Conservation (phyloP, 2,113 vertebrate species). For the Tympanuchus pallidicinctus region DNA sequence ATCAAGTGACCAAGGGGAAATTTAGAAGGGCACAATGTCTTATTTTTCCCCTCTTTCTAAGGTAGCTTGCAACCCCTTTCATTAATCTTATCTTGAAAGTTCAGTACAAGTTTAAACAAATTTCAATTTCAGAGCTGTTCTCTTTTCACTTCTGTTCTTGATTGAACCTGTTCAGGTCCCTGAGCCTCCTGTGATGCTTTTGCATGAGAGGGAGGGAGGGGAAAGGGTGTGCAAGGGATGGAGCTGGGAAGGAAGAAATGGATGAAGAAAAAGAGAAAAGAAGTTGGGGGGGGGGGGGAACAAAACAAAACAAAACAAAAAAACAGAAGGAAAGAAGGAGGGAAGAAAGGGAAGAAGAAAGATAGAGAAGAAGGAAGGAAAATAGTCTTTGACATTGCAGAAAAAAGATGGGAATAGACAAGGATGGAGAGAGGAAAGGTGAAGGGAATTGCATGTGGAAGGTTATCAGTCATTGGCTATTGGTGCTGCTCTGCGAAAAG, state of each 20-base stretch:
- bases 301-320: too few relatives aligned
- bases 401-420: neutral
- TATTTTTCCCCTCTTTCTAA: neutral
- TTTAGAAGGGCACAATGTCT: neutral
- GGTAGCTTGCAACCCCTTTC: neutral
- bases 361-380: neutral
- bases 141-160: neutral
- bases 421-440: neutral
- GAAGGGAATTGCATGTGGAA: fast-evolving
- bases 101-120: neutral
- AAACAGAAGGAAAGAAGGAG: too few relatives aligned
- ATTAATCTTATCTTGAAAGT: neutral
- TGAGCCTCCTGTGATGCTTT: neutral
- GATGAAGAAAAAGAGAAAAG: fast-evolving
- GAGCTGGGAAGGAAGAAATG: neutral
- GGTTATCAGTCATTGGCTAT: neutral
- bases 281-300: too few relatives aligned
- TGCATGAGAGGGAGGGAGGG: neutral
- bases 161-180: neutral
- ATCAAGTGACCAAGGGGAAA: neutral
- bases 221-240: too few relatives aligned
- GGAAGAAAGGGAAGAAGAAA: too few relatives aligned
- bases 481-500: neutral
- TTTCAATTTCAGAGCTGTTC: neutral
- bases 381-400: neutral